Conservation (phyloP, 2,888 invertebrate species). For the Volucella bombylans region DNA sequence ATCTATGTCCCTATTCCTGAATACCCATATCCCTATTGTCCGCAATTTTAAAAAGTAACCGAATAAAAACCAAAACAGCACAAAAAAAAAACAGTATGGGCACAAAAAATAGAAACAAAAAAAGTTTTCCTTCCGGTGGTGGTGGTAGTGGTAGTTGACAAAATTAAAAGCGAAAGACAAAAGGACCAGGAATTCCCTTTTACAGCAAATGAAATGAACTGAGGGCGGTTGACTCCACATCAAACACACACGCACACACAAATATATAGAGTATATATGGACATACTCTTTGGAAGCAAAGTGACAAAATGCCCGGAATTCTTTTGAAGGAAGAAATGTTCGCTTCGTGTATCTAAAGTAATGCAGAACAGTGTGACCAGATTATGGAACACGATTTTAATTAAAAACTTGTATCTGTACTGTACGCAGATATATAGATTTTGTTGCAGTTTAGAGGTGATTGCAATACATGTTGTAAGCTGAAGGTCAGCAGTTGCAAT, state of each 20-base stretch:
- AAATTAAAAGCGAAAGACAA: constrained; percentile 55
- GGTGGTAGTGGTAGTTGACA: constrained; percentile 26
- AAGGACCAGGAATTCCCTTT: constrained; percentile 63
- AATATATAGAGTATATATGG: too few species aligned
- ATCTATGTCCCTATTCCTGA: constrained; percentile 1
- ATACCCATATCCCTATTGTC: constrained; percentile 23
- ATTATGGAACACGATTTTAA: too few species aligned
- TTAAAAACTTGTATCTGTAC: too few species aligned
- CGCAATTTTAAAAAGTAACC: constrained; percentile 49
- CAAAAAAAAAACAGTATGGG: background rate
- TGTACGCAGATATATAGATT: too few species aligned
- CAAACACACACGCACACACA: constrained; percentile 23
- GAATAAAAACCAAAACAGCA: background rate
- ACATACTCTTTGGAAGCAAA: constrained; percentile 17
- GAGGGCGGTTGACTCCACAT: background rate
- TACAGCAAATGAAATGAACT: constrained; percentile 60
- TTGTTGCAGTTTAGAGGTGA: too few species aligned
- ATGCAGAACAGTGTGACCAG: constrained; percentile 4
- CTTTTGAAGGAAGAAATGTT: constrained; percentile 43
- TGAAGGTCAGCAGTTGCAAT: too few species aligned
- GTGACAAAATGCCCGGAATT: constrained; percentile 62
- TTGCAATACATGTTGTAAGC: too few species aligned
- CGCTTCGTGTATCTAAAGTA: background rate
- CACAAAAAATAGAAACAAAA: constrained; percentile 15
- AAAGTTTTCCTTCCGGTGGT: constrained; percentile 1